These are phyloP conservation scores for Idris sp. DNA, from an alignment of 1,140 invertebrate species.

Conservation along the genomic window DNA sequence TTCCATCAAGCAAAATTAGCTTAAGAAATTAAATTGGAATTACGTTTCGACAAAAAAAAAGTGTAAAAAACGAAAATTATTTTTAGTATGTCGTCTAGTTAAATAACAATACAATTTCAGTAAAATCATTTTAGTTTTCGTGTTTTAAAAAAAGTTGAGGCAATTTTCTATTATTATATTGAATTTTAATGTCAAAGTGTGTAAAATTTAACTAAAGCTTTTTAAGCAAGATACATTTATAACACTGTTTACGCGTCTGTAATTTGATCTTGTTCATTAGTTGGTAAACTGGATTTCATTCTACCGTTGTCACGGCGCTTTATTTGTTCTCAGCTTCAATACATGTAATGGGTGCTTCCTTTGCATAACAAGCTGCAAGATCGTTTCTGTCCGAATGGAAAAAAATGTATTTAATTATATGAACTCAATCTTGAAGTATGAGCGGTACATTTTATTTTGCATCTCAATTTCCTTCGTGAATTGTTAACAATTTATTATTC, in stretches of 20 bases:
- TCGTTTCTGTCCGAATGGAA: conserved; percentile 18
- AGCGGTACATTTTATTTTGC: too few relatives aligned
- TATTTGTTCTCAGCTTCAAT: conserved; percentile 33
- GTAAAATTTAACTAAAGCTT: conserved; percentile 27
- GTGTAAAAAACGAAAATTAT: too few relatives aligned
- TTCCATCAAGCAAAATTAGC: too few relatives aligned
- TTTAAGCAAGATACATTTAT: conserved; percentile 30
- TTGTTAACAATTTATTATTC: too few relatives aligned
- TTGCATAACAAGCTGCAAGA: conserved; percentile 37
- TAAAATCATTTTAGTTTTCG: too few relatives aligned
- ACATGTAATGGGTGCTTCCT: conserved; percentile 35
- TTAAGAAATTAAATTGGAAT: too few relatives aligned
- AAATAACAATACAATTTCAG: too few relatives aligned
- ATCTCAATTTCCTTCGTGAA: too few relatives aligned
- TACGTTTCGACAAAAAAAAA: too few relatives aligned
- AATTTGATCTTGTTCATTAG: conserved; percentile 35
- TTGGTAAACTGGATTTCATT: conserved; percentile 30
- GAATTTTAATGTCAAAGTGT: conserved; percentile 16
- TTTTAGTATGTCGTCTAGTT: too few relatives aligned
- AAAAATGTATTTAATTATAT: conserved; percentile 15
- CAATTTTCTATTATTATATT: conserved; percentile 11
- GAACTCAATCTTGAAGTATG: too few relatives aligned
- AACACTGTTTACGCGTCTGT: conserved; percentile 33
- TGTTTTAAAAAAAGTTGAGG: neutral
- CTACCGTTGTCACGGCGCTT: conserved; percentile 20